Percentiles rank a stretch among this genome's conserved stretches.
Conservation (phyloP, 2,113 vertebrate species). For the Cryptomyrus ogoouensis region DNA sequence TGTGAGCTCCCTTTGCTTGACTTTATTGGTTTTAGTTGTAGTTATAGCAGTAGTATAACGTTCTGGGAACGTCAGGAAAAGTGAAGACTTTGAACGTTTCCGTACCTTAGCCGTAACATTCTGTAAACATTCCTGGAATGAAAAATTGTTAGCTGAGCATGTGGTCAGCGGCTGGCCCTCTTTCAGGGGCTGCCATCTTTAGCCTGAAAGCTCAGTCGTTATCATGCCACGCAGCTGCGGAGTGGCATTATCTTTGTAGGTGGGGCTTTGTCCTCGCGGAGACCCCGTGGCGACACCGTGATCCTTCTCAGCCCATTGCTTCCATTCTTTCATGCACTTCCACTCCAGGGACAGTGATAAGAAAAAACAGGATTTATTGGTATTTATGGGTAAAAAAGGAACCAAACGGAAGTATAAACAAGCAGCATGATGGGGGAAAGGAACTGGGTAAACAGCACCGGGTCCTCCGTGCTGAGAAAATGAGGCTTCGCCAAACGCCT, state of each 20-base stretch:
- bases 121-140: background rate
- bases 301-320: background rate
- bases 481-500: background rate
- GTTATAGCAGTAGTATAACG: background rate
- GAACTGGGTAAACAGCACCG: background rate
- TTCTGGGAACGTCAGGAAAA: background rate
- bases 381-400: conserved; percentile 15
- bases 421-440: background rate
- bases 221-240: background rate
- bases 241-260: background rate
- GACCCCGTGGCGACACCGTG: background rate
- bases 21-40: background rate
- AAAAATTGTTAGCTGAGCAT: background rate
- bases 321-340: conserved; percentile 1
- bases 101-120: background rate
- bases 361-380: background rate
- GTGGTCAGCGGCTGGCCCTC: background rate
- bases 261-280: background rate
- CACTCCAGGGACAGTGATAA: conserved; percentile 13
- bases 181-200: background rate
- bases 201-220: background rate
- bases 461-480: background rate
- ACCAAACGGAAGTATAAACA: conserved; percentile 3
- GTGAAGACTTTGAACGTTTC: background rate
- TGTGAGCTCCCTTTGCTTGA: background rate